Evolutionary conservation across 2,113 vertebrate genomes (phyloP).

Genomic region (Campylomormyrus numenius): DNA sequence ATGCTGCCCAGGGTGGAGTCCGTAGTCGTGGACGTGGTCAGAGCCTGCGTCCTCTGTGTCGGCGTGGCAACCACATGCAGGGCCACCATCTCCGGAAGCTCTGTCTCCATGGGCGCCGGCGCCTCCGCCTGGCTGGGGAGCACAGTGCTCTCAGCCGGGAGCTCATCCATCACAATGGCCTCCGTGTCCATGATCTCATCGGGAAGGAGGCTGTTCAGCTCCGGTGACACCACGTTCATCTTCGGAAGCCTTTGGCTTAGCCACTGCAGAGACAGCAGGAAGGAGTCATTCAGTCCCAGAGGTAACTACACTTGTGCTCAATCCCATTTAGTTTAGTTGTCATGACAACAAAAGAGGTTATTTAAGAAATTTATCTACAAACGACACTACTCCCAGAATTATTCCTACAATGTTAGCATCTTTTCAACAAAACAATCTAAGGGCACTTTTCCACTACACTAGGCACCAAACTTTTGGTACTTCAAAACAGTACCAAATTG

Average conservation of each 20-base stretch:
- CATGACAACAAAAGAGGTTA: background rate
- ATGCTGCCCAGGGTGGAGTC: slow-evolving; percentile 52
- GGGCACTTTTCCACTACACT: background rate
- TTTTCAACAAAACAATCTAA: background rate
- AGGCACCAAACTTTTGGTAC: background rate
- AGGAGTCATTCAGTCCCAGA: background rate
- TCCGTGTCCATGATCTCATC: slow-evolving; percentile 98
- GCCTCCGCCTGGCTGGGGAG: slow-evolving; percentile 41
- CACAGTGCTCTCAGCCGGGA: slow-evolving; percentile 69
- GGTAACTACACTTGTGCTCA: background rate
- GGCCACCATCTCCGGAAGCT: slow-evolving; percentile 72
- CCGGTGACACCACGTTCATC: slow-evolving; percentile 95
- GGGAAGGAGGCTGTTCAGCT: slow-evolving; percentile 93
- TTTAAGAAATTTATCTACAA: background rate
- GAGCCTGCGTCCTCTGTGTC: slow-evolving; percentile 54
- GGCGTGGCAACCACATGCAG: slow-evolving; percentile 56
- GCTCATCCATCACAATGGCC: slow-evolving; percentile 74
- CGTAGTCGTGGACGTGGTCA: slow-evolving; percentile 53
- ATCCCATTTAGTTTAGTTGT: background rate
- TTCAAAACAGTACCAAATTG: background rate
- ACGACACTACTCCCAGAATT: background rate
- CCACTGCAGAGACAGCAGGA: slow-evolving; percentile 41
- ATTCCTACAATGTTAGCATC: background rate
- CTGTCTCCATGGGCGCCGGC: slow-evolving; percentile 65
- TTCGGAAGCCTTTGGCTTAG: slow-evolving; percentile 45